Base-by-base conservation (phyloP, 2,888 invertebrate species). In the Hipparchia semele region DNA sequence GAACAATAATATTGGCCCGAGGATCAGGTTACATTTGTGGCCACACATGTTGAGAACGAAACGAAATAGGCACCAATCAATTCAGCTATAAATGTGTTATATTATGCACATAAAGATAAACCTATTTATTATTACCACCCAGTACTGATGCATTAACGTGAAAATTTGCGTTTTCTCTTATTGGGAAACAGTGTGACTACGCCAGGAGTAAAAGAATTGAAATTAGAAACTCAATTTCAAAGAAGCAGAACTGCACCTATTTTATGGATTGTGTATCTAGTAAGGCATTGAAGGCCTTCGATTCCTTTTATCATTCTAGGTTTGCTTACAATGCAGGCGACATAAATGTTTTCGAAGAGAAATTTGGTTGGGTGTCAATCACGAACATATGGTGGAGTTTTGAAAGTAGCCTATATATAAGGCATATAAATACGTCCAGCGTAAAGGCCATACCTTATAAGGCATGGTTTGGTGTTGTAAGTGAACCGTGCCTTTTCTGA, bases 361-460 rank as follows among this genome's bases (percentile, higher is more conserved):
- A 92, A 90, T 90, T 91, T 88, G 86, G 86, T 83, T 85, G 87
- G 83, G 83, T 85, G 87, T 89, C 91, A 91, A 90, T 90, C 88
- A 87, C 77, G 86, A 92, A 89, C 93, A 93, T 91, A 91, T 93
- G 93, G 93, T 80, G 78, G 79, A 82, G 85, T 92, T 89, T 89
- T 91, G 92, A 92, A 92, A 93, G 92, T 89, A 84, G 84, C 85
- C 85, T 85, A 87, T 86, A 88, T 90, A 89, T 90, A 90, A 86
- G 87, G 89, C 90, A 86, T 91, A 90, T 91, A 92, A 85, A 91
- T 89, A 90, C 85, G 87, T 88, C 86, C 87, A 85, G 88, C 80
- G 88, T 88, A 91, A 92, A 92, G 92, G 92, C 90, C 91, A 81
- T 80, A 79, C 93, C 92, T 78, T 91, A 92, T 87, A 91, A 85